Conservation (phyloP, 2,113 vertebrate species). For the Danionella cerebrum region DNA sequence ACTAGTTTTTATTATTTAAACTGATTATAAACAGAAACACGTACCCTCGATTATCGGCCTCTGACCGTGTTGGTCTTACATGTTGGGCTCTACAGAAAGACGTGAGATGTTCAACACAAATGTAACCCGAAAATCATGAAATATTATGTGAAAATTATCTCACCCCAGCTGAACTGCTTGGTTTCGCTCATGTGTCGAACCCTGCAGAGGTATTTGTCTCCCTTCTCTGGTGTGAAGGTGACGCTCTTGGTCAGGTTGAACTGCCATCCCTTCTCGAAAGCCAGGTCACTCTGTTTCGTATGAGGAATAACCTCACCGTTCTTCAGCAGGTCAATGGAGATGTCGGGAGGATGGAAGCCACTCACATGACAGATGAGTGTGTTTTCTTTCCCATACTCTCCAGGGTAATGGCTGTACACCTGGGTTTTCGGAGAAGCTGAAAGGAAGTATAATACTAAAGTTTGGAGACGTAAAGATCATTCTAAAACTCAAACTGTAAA, state of each 20-base stretch:
- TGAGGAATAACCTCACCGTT: accelerated
- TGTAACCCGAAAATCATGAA: not conserved
- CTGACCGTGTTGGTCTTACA: too few relatives aligned
- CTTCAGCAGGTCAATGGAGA: constrained; percentile 56
- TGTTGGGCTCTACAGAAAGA: constrained; percentile 36
- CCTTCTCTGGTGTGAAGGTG: not conserved
- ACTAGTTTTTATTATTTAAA: not conserved
- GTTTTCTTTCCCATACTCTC: constrained; percentile 36
- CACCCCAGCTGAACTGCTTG: constrained; percentile 54
- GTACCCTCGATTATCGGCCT: not conserved
- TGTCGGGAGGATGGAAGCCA: constrained; percentile 73
- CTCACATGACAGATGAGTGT: constrained; percentile 70
- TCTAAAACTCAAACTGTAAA: too few relatives aligned
- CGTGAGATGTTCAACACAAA: not conserved
- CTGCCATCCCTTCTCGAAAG: constrained; percentile 72
- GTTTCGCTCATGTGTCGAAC: constrained; percentile 33
- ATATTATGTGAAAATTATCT: constrained; percentile 11
- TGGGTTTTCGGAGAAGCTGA: constrained; percentile 57
- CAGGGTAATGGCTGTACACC: constrained; percentile 60
- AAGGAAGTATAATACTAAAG: not conserved
- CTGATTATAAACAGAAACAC: not conserved
- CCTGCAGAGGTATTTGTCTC: not conserved
- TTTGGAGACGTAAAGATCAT: not conserved
- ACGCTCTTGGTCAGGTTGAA: constrained; percentile 66
- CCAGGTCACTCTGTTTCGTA: constrained; percentile 56